These are phyloP conservation scores for Merops nubicus DNA, from an alignment of 2,113 vertebrate genomes.

Conservation along the genomic window DNA sequence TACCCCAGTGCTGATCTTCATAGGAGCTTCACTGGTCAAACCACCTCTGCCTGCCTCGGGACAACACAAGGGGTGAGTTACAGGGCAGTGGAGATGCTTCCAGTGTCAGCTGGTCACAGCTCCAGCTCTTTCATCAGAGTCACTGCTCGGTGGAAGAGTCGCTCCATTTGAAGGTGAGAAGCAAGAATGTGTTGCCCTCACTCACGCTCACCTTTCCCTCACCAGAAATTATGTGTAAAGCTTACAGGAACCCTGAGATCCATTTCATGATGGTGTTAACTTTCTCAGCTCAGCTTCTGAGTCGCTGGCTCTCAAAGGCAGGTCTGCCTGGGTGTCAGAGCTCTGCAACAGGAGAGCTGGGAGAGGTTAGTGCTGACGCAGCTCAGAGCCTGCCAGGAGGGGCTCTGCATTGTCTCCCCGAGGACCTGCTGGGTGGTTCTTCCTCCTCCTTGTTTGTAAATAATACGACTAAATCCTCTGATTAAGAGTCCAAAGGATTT, in stretches of 20 bases:
- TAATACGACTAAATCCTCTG: neutral
- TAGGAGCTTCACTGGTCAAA: neutral
- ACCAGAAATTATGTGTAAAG: neutral
- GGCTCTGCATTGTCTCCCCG: neutral
- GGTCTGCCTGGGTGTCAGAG: neutral
- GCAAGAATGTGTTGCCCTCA: neutral
- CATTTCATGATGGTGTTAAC: neutral
- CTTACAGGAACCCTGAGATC: neutral
- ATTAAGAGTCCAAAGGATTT: neutral
- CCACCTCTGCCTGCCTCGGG: neutral
- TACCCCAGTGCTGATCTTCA: rapidly evolving
- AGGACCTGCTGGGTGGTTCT: neutral
- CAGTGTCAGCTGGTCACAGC: neutral
- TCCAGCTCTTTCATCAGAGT: neutral
- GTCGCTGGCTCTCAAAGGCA: neutral
- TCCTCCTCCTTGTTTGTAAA: neutral
- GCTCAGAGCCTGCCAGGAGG: neutral
- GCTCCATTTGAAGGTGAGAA: neutral
- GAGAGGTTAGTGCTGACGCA: neutral
- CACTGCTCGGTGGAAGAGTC: neutral
- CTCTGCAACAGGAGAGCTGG: neutral
- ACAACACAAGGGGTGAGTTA: rapidly evolving
- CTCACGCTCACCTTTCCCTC: neutral
- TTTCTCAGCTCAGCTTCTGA: neutral
- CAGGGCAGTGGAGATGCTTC: neutral